A percentile compares a stretch with the other conserved stretches of the same genome.
These are phyloP conservation scores for Tretioscincus oriximinensis DNA, from an alignment of 2,113 vertebrate species.

Conservation along the genomic window DNA sequence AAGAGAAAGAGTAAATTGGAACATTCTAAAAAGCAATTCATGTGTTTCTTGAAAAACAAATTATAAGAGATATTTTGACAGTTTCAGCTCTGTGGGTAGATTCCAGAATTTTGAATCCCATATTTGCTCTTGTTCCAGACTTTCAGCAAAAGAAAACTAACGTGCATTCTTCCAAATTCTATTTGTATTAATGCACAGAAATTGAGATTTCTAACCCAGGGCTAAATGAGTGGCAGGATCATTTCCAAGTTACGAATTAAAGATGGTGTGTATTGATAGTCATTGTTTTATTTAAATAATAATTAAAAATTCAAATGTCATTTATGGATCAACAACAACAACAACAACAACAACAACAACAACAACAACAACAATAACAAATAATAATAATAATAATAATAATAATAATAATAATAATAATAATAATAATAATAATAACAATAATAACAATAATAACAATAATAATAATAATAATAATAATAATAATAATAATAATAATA, in stretches of 20 bases:
- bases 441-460: too few relatives aligned
- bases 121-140: neutral
- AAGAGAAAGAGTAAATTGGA: neutral
- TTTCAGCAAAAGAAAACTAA: conserved; percentile 12
- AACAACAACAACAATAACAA: too few relatives aligned
- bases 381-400: too few relatives aligned
- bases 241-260: neutral
- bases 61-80: conserved; percentile 7
- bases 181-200: conserved; percentile 13
- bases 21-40: neutral
- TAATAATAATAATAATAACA: too few relatives aligned
- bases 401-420: too few relatives aligned
- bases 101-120: neutral
- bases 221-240: neutral
- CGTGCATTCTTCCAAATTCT: neutral
- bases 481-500: too few relatives aligned
- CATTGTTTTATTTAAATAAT: neutral
- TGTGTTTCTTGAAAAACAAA: neutral
- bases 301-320: neutral
- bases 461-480: too few relatives aligned
- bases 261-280: neutral
- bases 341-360: too few relatives aligned
- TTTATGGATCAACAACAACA: too few relatives aligned
- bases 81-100: conserved; percentile 20
- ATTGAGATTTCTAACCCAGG: neutral